These are phyloP conservation scores for Trachemys scripta DNA, from an alignment of 2,113 vertebrate species.

Conservation along the genomic window DNA sequence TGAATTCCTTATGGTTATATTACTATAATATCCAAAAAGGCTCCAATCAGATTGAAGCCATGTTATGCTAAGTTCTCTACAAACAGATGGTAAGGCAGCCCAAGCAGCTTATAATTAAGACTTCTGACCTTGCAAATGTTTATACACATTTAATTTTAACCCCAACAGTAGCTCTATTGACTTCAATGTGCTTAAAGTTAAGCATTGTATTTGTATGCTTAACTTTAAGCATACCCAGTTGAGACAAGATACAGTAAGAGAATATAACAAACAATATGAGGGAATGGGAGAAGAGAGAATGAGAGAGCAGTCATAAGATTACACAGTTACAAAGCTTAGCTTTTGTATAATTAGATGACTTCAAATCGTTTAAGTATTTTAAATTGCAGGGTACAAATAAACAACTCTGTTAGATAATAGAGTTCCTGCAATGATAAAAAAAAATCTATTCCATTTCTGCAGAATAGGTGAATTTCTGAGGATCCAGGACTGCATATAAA, in stretches of 20 bases:
- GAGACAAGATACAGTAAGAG: background rate
- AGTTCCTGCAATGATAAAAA: background rate
- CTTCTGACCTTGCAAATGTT: background rate
- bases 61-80: background rate
- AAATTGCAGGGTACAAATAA: background rate
- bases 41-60: background rate
- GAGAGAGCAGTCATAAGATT: background rate
- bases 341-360: background rate
- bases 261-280: background rate
- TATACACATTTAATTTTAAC: background rate
- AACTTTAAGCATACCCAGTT: background rate
- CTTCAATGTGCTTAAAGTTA: background rate
- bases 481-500: background rate
- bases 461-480: background rate
- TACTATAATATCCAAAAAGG: background rate
- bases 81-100: background rate
- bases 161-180: background rate
- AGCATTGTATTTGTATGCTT: background rate
- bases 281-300: background rate
- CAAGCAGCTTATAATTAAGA: background rate
- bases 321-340: background rate
- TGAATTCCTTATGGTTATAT: background rate
- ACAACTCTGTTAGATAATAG: background rate
- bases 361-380: background rate
- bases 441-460: background rate